Evolutionary conservation across 2,797 vertebrate species (phyloP), one percentile per base, ranked within the genome.

Genomic region (Tangara arthus): DNA sequence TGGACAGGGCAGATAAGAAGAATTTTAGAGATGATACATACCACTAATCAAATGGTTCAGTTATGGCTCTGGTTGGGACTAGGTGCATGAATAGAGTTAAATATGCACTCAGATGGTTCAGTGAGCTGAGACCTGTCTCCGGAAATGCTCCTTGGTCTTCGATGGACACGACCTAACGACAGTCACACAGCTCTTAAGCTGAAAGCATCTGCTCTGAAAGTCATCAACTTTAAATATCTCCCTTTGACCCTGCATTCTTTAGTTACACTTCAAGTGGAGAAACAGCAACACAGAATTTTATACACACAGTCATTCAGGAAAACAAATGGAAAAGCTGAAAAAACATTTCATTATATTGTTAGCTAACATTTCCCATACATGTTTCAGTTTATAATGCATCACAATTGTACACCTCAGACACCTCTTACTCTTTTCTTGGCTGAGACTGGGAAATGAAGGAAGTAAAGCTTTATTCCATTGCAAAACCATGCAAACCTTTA

Each of bases 61-160:
- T 28, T 78, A 52, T 23, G 10, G 44, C 46, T 93, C 69, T 55
- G 72, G 8, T 26, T 46, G 37, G 47, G 57, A 71, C 22, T 46
- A 46, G 27, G 30, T 79, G 15, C 34, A 50, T 5, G 32, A 16
- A 1, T 3, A 61, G 76, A 90, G 70, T 80, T 70, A 80, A 89
- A 73, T 11, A 15, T 7, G 28, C 44, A 52, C 47, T 92, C 12
- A 37, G 34, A 70, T 4, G 32, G 81, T 77, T 89, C 75, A 1
- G 55, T 94, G 93, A 90, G 68, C 83, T 72, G 88, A 91, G 60
- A 93, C 77, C 42, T 72, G 41, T 21, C 39, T 89, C 72, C 14
- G 18, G 93, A 96, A 86, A 88, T 15, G 64, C 32, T 69, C 39
- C 70, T 35, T 60, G 59, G 77, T 59, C 73, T 90, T 49, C 3